Evolutionary conservation across 37 sponge, comb jelly and placozoan species (phyloP).

Genomic region (Spongia lamella): DNA sequence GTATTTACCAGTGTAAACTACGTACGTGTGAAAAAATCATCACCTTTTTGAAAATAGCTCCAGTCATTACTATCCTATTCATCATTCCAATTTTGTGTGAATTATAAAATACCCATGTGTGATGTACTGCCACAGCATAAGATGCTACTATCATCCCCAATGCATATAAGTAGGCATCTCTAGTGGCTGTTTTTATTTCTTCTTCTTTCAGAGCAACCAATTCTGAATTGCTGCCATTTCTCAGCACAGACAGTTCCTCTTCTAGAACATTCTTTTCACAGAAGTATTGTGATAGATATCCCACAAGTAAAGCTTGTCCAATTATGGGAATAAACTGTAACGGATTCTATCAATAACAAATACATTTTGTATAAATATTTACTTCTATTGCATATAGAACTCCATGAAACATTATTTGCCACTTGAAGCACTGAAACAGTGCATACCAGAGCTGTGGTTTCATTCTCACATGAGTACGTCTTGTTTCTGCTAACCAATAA

Average conservation of each 20-base stretch:
- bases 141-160: conserved; percentile 29
- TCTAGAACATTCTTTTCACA: conserved; percentile 8
- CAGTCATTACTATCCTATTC: conserved; percentile 41
- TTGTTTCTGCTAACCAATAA: conserved; percentile 53
- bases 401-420: conserved; percentile 30
- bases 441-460: conserved; percentile 47
- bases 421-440: conserved; percentile 38
- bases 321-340: conserved; percentile 38
- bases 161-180: conserved; percentile 67
- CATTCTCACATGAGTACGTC: conserved; percentile 17
- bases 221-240: too few relatives aligned
- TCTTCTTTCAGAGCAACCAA: too few relatives aligned
- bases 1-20: not conserved
- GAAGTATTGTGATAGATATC: conserved; percentile 60
- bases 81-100: conserved; percentile 65
- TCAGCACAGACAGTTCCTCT: conserved; percentile 5
- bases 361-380: not conserved
- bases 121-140: conserved; percentile 16
- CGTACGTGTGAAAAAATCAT: not conserved
- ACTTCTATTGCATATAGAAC: conserved; percentile 35
- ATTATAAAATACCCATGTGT: conserved; percentile 36
- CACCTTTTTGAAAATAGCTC: conserved; percentile 71
- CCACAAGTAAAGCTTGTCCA: conserved; percentile 58
- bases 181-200: not conserved
- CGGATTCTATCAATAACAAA: too few relatives aligned